Evolutionary conservation across 2,113 vertebrate species (phyloP).

Genomic region (Podiceps cristatus): DNA sequence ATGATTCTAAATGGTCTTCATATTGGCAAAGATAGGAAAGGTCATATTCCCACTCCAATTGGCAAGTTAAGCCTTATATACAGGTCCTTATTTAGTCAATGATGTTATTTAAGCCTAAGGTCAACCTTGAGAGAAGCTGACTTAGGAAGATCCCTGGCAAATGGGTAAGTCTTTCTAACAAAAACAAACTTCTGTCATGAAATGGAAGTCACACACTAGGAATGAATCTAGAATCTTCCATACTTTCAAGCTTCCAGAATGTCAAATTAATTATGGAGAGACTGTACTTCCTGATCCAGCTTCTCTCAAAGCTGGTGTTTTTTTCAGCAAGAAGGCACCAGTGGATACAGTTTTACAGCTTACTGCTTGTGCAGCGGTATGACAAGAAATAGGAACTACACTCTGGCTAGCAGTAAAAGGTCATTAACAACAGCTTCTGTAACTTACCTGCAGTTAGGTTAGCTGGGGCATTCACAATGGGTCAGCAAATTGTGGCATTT

Average conservation of each 20-base stretch:
- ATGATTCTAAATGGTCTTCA: neutral
- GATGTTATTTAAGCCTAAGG: conserved; percentile 54
- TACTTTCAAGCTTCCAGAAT: neutral
- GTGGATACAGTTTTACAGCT: neutral
- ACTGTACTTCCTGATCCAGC: neutral
- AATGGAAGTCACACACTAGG: neutral
- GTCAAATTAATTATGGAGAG: neutral
- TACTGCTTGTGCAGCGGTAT: neutral
- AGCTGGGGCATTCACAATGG: neutral
- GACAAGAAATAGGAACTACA: neutral
- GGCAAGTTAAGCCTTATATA: neutral
- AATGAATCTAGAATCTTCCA: neutral
- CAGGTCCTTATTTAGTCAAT: neutral
- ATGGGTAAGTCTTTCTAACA: neutral
- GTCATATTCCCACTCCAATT: neutral
- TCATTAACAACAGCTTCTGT: neutral
- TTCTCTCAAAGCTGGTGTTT: neutral
- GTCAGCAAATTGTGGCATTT: neutral
- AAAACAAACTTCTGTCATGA: neutral
- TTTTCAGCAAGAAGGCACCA: neutral
- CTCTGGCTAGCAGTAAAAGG: neutral
- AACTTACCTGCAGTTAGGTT: neutral
- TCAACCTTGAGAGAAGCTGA: neutral
- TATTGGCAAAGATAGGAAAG: conserved; percentile 2
- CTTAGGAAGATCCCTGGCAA: neutral